Evolutionary conservation across 2,113 vertebrate genomes (phyloP).

Genomic region (Prunella fulvescens): DNA sequence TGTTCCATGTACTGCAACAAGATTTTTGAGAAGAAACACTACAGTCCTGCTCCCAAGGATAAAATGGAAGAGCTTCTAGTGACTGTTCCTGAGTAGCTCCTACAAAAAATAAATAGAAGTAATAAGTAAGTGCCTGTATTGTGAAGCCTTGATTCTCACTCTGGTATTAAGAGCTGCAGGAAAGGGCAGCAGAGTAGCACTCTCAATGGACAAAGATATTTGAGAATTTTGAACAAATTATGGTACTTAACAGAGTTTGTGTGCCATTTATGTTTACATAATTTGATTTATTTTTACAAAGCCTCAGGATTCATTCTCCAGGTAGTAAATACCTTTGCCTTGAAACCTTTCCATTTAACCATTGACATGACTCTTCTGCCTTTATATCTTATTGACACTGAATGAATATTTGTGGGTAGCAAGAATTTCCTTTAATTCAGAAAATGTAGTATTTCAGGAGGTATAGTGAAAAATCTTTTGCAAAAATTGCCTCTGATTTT

Average conservation of each 20-base stretch:
- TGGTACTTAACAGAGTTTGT: neutral
- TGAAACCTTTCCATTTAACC: neutral
- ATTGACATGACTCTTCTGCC: neutral
- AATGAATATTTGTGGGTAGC: neutral
- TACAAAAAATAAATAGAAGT: neutral
- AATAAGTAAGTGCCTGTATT: neutral
- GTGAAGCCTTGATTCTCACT: neutral
- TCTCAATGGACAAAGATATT: neutral
- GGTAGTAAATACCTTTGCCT: neutral
- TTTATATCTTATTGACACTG: neutral
- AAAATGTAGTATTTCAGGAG: neutral
- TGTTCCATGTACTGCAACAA: neutral
- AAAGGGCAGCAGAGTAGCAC: neutral
- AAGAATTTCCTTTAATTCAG: constrained; percentile 9
- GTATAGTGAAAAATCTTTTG: neutral
- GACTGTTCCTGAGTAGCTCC: neutral
- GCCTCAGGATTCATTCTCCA: neutral
- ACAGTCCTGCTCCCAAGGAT: neutral
- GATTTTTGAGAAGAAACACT: neutral
- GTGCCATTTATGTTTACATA: neutral
- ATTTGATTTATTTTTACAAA: neutral
- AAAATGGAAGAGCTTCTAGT: neutral
- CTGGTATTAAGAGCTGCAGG: neutral
- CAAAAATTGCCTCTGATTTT: neutral
- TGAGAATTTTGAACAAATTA: neutral